A percentile compares a stretch with the other conserved stretches of the same genome.
Conservation (phyloP, 2,797 vertebrate genomes). For the Mergus octosetaceus region DNA sequence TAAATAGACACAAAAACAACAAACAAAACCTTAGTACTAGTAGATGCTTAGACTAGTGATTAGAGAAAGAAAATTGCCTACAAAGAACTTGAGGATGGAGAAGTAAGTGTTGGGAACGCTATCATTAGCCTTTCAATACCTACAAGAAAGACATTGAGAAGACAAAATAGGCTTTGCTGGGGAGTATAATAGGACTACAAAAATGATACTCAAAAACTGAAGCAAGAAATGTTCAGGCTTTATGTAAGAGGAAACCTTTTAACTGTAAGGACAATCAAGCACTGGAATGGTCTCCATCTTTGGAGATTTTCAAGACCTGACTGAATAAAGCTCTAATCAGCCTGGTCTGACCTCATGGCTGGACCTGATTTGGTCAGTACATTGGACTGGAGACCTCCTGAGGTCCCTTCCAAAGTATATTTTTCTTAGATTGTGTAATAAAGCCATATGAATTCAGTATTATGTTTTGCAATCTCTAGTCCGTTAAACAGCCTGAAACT, state of each 20-base stretch:
- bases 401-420: neutral
- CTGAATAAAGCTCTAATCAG: neutral
- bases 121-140: neutral
- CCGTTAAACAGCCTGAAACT: neutral
- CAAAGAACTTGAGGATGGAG: neutral
- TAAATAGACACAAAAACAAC: neutral
- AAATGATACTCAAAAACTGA: neutral
- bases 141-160: neutral
- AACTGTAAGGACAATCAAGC: neutral
- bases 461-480: neutral
- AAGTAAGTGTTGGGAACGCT: neutral
- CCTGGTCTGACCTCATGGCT: neutral
- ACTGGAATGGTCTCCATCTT: neutral
- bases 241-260: neutral
- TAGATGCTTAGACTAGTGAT: neutral
- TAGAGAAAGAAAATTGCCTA: neutral
- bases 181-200: neutral
- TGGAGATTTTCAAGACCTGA: neutral
- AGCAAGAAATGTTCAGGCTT: rapidly evolving
- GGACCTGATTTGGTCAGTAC: neutral
- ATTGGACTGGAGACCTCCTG: neutral
- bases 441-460: neutral
- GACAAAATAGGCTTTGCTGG: rapidly evolving
- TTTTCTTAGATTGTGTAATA: neutral
- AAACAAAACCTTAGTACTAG: neutral